A percentile compares a stretch with the other conserved stretches of the same genome.
Evolutionary conservation across 2,888 invertebrate genomes (phyloP).

Genomic region (Drosophila buzzatii): DNA sequence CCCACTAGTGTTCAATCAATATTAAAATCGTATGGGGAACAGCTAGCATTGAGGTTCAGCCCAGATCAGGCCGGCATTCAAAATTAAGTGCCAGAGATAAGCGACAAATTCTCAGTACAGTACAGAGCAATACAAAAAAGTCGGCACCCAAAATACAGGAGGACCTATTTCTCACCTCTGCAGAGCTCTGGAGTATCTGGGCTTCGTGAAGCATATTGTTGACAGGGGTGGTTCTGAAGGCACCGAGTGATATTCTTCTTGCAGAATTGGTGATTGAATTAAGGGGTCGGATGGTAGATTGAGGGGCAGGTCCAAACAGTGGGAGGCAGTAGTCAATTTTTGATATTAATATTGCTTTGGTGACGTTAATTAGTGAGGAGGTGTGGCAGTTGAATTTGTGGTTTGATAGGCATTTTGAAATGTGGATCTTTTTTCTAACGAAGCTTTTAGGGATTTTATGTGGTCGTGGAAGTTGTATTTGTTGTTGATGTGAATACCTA

Average conservation of each 20-base stretch:
- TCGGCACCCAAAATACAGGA: too few relatives aligned
- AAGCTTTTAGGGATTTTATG: neutral
- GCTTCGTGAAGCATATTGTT: neutral
- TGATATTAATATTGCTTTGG: neutral
- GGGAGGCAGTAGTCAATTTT: slow-evolving; percentile 2
- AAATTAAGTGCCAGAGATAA: too few relatives aligned
- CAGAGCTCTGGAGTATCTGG: too few relatives aligned
- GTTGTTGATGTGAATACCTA: neutral
- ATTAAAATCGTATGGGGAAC: too few relatives aligned
- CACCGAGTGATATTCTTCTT: neutral
- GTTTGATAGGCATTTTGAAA: neutral
- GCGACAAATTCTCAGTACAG: too few relatives aligned
- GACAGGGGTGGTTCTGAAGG: neutral
- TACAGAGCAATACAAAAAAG: too few relatives aligned
- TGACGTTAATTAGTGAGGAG: neutral
- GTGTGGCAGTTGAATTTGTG: neutral
- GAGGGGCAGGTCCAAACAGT: slow-evolving; percentile 1
- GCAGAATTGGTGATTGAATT: neutral
- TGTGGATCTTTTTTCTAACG: neutral
- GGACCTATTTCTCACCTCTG: too few relatives aligned
- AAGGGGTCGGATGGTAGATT: neutral
- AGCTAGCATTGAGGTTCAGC: too few relatives aligned
- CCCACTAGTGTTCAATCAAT: too few relatives aligned
- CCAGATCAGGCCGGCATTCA: too few relatives aligned
- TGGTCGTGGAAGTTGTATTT: neutral